phyloP scores from a whole-genome alignment of 2,113 vertebrate genomes.

The Saccopteryx leptura region DNA sequence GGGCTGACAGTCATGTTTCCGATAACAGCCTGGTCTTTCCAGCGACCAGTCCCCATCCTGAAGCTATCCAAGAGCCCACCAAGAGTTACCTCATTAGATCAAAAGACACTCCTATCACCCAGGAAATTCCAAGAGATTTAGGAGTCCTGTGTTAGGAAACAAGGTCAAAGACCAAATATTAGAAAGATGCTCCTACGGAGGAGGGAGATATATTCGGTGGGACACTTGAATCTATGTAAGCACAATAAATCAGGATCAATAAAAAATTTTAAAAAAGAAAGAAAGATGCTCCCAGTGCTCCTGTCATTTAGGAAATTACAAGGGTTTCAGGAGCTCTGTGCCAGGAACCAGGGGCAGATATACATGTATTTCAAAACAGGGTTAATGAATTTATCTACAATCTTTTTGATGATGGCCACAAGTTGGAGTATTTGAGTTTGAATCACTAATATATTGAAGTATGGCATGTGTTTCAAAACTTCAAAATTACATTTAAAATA shows the following conservation, averaged over 20 bases:
- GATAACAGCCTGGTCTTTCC: background rate
- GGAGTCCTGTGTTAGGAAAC: background rate
- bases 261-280: background rate
- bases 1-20: background rate
- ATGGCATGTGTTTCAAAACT: background rate
- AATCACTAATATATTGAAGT: constrained; percentile 46
- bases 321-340: background rate
- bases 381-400: constrained; percentile 9
- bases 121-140: background rate
- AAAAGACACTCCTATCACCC: background rate
- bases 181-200: background rate
- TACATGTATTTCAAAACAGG: background rate
- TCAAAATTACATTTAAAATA: constrained; percentile 23
- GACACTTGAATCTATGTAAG: too few relatives aligned
- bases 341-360: background rate
- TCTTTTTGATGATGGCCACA: background rate
- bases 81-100: background rate
- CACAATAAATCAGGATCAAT: too few relatives aligned
- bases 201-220: too few relatives aligned
- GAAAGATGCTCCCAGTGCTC: background rate
- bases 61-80: background rate
- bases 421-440: background rate
- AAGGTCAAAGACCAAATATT: background rate
- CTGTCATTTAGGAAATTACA: background rate
- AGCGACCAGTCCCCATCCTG: background rate